Evolutionary conservation across 2,113 vertebrate species (phyloP), one percentile per base, ranked within the genome.

Genomic region (Miniopterus natalensis): DNA sequence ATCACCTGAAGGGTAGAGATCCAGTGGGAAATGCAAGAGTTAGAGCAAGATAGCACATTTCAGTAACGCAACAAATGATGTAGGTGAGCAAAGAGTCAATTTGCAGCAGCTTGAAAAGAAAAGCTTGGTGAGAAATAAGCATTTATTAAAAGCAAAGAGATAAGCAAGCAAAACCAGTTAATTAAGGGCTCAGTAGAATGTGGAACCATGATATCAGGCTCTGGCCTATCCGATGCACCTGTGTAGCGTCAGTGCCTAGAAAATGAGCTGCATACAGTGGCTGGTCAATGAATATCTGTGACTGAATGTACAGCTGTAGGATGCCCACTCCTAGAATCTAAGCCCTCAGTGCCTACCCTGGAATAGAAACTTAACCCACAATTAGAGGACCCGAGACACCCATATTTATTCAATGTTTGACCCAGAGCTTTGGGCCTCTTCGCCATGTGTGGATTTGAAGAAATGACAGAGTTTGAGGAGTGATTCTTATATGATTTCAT

Each of bases 151-250:
- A 88, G 13, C 21, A 78, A 92, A 49, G 10, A 86, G 71, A 71
- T 40, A 84, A 81, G 55, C n/a, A 18, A 31, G 36, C 14, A 66
- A 95, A 79, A 31, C 2, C n/a, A 70, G 49, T n/a, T 51, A 51
- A 40, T 31, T 40, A 66, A 87, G 45, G 29, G 4, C 61, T 73
- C 63, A 14, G 13, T 49, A 42, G 36, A 63, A 42, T 17, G 4
- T 0, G 1, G 9, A 14, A n/a, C 49, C 7, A 5, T 18, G 13
- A 36, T 9, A 8, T 1, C 1, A 21, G 57, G 8, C 23, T 53
- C 45, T n/a, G 9, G 10, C 68, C 23, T 84, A 9, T 40, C 49
- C 42, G 2, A 27, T 0, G 18, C 73, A 25, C 15, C 23, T 31
- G 20, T 0, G 4, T 14, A 40, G 66, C 47, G 20, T n/a, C 40